phyloP scores from a whole-genome alignment of 2,888 invertebrate species.

The Penaeus monodon region DNA sequence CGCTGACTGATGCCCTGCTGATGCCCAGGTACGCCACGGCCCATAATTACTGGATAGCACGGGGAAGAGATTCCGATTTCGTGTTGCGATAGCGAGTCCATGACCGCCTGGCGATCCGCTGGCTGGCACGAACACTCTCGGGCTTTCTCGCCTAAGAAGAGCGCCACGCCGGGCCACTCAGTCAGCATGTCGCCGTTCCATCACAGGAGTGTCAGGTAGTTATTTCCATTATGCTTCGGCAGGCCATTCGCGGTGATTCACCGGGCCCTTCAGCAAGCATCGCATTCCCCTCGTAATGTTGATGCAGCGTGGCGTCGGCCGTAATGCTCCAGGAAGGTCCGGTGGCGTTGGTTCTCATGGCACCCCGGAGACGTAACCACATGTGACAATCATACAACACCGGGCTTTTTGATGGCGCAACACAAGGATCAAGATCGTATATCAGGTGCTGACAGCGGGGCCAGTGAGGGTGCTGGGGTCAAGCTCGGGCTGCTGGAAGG shows the following conservation, averaged over 20 bases:
- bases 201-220: neutral
- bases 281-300: constrained; percentile 18
- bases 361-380: neutral
- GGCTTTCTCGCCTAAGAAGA: too few species aligned
- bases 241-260: neutral
- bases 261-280: constrained; percentile 27
- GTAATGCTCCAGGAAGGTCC: constrained; percentile 37
- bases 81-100: constrained; percentile 29
- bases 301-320: constrained; percentile 5
- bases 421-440: constrained; percentile 30
- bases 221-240: neutral
- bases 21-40: constrained; percentile 27
- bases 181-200: too few species aligned
- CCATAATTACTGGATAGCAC: constrained; percentile 26
- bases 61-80: constrained; percentile 19
- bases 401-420: constrained; percentile 4
- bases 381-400: neutral
- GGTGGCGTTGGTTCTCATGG: constrained; percentile 19
- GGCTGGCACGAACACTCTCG: too few species aligned
- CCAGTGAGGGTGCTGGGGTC: constrained; percentile 26
- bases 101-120: constrained; percentile 6
- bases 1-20: neutral
- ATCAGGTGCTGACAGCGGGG: neutral
- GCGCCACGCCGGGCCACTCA: too few species aligned
- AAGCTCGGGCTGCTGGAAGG: constrained; percentile 36